phyloP scores from a whole-genome alignment of 2,113 vertebrate species.

The Galeopterus variegatus region DNA sequence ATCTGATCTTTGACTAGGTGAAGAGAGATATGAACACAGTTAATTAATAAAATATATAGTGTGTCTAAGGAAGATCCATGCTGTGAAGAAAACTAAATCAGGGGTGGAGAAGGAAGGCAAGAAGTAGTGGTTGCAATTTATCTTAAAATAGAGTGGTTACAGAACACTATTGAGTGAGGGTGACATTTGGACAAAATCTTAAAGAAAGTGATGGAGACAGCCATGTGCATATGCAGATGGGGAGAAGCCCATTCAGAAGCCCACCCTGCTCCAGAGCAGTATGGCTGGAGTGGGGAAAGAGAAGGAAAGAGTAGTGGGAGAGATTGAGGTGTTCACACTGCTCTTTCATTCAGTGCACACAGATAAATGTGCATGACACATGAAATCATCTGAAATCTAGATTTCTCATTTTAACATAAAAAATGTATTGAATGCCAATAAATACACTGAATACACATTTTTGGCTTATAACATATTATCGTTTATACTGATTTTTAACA shows the following conservation, averaged over 20 bases:
- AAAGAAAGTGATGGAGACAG: not conserved
- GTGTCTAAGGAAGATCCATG: not conserved
- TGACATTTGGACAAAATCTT: not conserved
- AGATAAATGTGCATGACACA: not conserved
- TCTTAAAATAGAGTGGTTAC: not conserved
- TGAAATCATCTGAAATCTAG: not conserved
- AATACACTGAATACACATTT: not conserved
- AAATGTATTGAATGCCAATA: not conserved
- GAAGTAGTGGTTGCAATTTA: not conserved
- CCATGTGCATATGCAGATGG: too few relatives aligned
- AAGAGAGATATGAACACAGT: not conserved
- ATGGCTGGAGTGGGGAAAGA: not conserved
- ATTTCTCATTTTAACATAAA: slow-evolving; percentile 8
- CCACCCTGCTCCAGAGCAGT: not conserved
- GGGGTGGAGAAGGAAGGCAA: not conserved
- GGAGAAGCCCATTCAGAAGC: not conserved
- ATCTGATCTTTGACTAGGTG: not conserved
- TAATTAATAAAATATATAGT: not conserved
- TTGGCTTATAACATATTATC: not conserved
- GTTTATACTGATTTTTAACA: slow-evolving; percentile 31
- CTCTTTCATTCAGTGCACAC: not conserved
- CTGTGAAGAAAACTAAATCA: slow-evolving; percentile 9
- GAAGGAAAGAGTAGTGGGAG: not conserved
- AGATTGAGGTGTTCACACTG: not conserved
- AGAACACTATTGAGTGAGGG: not conserved